A percentile compares a stretch with the other conserved stretches of the same genome.
These are phyloP conservation scores for Drosophila atripex DNA, from an alignment of 2,888 invertebrate genomes.

Conservation along the genomic window DNA sequence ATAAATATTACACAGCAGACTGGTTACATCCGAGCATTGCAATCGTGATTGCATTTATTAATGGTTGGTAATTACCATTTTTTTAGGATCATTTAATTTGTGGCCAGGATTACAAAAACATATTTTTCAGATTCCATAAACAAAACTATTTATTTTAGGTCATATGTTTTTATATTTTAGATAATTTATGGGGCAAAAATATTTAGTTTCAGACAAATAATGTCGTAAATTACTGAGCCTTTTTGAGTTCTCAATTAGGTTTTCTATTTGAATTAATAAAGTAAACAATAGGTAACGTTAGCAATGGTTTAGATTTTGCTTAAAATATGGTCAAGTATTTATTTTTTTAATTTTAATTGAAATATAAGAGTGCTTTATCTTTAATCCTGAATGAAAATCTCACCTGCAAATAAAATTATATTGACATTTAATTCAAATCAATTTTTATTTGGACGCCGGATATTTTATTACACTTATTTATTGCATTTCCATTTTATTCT, in stretches of 20 bases:
- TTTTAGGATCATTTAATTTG: conserved; percentile 10
- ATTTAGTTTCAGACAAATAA: neutral
- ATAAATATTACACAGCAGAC: conserved; percentile 35
- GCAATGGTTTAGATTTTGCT: too few species aligned
- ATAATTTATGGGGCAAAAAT: conserved; percentile 3
- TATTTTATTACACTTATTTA: conserved; percentile 60
- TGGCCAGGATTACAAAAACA: neutral
- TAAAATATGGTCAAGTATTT: neutral
- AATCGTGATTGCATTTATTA: conserved; percentile 32
- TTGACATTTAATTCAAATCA: conserved; percentile 33
- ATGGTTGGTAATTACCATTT: conserved; percentile 34
- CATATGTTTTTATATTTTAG: neutral
- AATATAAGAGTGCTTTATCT: neutral
- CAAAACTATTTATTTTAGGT: neutral
- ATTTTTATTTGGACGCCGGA: conserved; percentile 9
- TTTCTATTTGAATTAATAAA: too few species aligned
- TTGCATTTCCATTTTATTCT: conserved; percentile 51
- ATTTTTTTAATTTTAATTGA: neutral
- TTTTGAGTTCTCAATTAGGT: neutral
- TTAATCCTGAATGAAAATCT: neutral
- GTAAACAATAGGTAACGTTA: too few species aligned
- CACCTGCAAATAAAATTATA: conserved; percentile 49
- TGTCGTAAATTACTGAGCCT: neutral
- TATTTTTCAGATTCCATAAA: conserved; percentile 14
- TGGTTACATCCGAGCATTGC: conserved; percentile 25